Base-by-base conservation (phyloP, 1,140 invertebrate genomes). In the Polyergus mexicanus region DNA sequence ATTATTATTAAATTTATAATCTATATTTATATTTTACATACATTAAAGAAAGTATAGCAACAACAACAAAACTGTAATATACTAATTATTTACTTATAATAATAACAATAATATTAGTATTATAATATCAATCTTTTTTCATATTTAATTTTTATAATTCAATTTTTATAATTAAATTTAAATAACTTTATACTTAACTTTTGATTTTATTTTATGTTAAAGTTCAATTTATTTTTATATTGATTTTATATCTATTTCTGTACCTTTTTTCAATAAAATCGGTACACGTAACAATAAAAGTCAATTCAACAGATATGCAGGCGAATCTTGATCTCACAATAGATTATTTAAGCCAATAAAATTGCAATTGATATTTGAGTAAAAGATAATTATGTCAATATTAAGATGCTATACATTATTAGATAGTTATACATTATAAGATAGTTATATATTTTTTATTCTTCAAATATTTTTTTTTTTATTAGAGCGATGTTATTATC, bases 331-430 rank as follows among this genome's bases (percentile, higher is more conserved):
- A 47, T 47, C 44, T 38, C 7, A 38, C 62, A 62, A 47, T 47
- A 63, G 58, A 35, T 77, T 77, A 77, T 60, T 32, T 47, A 76
- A 76, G 4, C 3, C 28, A 28, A 76, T 32, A 2, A 1, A 38
- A 63, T 58, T 77, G 38, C 38, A 63, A 22, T 28, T 28, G 6
- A 44, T 41, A 44, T 58, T 74, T 74, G 7, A 76, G 7, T 11
- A 76, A 76, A 10, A 4, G 13, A n/a, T 66, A 77, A 13, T 13
- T 77, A 13, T 19, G 75, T 4, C 4, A 51, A 77, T 32, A 10
- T 35, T 63, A 32, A 62, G 16, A 4, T 47, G 4, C 28, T 51
- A 1, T n/a, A 5, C 7, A 35, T 47, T 65, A 51, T 77, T 11
- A 32, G 32, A 32, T 3, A 32, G 32, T 32, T 32, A 32, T 32